phyloP scores from a whole-genome alignment of 1,140 invertebrate genomes.

The Mizuhopecten yessoensis region DNA sequence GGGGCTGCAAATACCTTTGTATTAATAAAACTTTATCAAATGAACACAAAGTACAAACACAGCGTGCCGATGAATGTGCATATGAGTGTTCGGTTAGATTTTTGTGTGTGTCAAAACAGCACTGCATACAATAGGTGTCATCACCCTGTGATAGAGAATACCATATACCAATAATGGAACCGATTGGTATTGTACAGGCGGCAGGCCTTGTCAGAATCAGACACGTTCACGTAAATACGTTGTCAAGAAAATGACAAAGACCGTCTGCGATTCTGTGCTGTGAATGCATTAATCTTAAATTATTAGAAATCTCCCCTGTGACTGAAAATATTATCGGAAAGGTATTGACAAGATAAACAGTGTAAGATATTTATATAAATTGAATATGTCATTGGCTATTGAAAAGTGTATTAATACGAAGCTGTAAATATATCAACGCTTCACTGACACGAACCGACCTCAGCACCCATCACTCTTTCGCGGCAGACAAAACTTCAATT shows the following conservation, averaged over 20 bases:
- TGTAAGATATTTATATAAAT: conserved; percentile 22
- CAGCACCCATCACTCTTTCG: conserved; percentile 4
- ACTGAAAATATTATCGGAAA: conserved; percentile 11
- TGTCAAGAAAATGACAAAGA: conserved; percentile 12
- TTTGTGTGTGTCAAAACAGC: too few species aligned
- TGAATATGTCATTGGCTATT: conserved; percentile 15
- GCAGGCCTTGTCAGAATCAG: neutral
- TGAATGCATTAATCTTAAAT: conserved; percentile 28
- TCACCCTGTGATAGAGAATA: neutral
- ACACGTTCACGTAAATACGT: neutral
- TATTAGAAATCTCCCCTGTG: conserved; percentile 3
- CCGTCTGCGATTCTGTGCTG: neutral
- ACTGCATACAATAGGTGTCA: neutral
- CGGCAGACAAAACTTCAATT: conserved; percentile 32
- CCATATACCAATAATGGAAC: neutral
- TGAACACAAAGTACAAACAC: too few species aligned
- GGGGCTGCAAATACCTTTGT: too few species aligned
- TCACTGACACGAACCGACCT: conserved; percentile 1
- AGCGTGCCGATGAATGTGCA: too few species aligned
- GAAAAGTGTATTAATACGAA: conserved; percentile 33
- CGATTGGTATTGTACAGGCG: neutral
- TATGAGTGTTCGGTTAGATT: too few species aligned
- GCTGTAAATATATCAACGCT: neutral
- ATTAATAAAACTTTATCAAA: too few species aligned
- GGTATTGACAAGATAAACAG: conserved; percentile 34